Evolutionary conservation across 2,797 vertebrate genomes (phyloP).

Genomic region (Pelochelys cantorii): DNA sequence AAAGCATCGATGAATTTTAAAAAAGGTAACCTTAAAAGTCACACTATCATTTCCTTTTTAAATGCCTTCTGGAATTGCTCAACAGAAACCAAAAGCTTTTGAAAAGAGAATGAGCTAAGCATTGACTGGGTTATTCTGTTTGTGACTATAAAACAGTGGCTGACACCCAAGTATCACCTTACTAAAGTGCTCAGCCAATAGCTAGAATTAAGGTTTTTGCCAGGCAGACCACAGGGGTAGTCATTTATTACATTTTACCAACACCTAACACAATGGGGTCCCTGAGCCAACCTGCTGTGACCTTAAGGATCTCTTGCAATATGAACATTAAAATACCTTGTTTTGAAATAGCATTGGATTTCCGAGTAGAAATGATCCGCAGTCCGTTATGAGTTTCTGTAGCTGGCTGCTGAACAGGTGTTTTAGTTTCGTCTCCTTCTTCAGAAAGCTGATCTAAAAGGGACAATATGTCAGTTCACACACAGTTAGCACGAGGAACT

Average conservation of each 20-base stretch:
- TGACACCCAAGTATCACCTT: neutral
- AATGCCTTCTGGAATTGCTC: neutral
- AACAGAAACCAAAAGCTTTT: neutral
- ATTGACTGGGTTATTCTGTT: neutral
- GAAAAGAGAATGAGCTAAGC: neutral
- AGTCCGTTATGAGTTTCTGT: slow-evolving; percentile 74
- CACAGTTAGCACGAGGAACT: accelerated
- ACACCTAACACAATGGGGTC: neutral
- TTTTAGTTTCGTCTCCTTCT: slow-evolving; percentile 91
- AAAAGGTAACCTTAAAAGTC: neutral
- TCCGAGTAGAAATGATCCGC: slow-evolving; percentile 81
- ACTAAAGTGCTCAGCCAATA: neutral
- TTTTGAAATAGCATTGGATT: slow-evolving; percentile 76
- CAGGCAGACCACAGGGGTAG: neutral
- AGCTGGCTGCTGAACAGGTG: slow-evolving; percentile 73
- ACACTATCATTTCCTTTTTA: neutral
- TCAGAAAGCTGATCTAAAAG: slow-evolving; percentile 94
- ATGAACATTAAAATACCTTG: slow-evolving; percentile 78
- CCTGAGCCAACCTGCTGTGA: neutral
- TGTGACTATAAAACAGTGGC: neutral
- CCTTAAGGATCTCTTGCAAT: neutral
- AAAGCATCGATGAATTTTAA: neutral
- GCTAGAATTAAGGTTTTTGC: neutral
- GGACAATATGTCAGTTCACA: slow-evolving; percentile 12
- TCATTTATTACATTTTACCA: neutral